Percentiles rank a stretch among this genome's conserved stretches.
Conservation (phyloP, 1,140 invertebrate species). For the Lepidotrigona ventralis region DNA sequence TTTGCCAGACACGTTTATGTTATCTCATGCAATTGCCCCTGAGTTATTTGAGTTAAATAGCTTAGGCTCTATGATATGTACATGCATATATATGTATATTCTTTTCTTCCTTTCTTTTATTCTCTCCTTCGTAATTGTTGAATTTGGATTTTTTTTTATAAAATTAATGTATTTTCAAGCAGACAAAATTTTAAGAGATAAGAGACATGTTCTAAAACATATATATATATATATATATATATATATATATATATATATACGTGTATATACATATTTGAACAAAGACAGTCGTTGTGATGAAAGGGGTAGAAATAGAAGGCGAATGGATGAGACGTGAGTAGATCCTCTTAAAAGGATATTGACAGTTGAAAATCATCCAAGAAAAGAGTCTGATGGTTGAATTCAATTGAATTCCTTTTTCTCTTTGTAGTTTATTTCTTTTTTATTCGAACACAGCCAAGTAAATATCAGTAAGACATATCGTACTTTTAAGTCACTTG, state of each 20-base stretch:
- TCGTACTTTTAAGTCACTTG: not conserved
- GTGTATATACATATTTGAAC: slow-evolving; percentile 28
- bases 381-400: slow-evolving; percentile 35
- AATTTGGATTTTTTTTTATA: not conserved
- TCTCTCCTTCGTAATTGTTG: not conserved
- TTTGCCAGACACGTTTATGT: slow-evolving; percentile 38
- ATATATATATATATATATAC: slow-evolving; percentile 1
- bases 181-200: not conserved
- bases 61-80: not conserved
- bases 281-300: not conserved
- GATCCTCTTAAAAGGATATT: slow-evolving; percentile 59
- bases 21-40: slow-evolving; percentile 50
- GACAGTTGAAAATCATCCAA: slow-evolving; percentile 45
- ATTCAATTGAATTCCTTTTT: slow-evolving; percentile 37
- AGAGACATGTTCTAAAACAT: not conserved
- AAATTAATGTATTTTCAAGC: slow-evolving; percentile 3
- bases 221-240: not conserved
- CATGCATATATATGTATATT: too few species aligned
- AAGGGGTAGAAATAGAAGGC: slow-evolving; percentile 27
- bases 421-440: not conserved
- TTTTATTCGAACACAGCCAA: not conserved
- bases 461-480: slow-evolving; percentile 10
- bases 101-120: not conserved
- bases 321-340: slow-evolving; percentile 31
- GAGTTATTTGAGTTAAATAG: not conserved